Evolutionary conservation across 2,888 invertebrate species (phyloP).

Genomic region (Panzeria rudis): DNA sequence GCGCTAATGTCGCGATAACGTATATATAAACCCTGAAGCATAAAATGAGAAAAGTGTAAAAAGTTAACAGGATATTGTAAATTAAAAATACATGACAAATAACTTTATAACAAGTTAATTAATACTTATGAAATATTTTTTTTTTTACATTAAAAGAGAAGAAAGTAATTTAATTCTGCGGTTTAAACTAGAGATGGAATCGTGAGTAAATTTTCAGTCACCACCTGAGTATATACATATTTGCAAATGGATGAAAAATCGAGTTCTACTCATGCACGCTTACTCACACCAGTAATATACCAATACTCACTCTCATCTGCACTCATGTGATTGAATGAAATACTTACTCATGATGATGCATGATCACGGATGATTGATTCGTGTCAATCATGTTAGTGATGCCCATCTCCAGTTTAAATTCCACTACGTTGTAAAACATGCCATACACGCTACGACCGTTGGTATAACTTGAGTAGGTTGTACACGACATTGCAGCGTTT

Average conservation of each 20-base stretch:
- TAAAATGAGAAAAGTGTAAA: neutral
- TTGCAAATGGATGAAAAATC: too few species aligned
- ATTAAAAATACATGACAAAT: constrained; percentile 16
- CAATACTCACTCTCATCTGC: too few species aligned
- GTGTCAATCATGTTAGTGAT: neutral
- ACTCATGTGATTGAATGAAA: neutral
- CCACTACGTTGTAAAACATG: neutral
- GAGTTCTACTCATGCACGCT: too few species aligned
- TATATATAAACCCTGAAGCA: constrained; percentile 87
- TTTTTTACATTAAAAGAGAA: neutral
- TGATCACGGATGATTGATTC: neutral
- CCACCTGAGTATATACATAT: too few species aligned
- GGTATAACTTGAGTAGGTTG: too few species aligned
- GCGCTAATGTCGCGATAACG: constrained; percentile 87
- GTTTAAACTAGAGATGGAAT: neutral
- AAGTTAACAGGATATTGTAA: neutral
- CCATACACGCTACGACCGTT: too few species aligned
- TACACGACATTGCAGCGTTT: too few species aligned
- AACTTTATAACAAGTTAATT: constrained; percentile 53
- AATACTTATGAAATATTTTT: constrained; percentile 17
- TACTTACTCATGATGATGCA: neutral
- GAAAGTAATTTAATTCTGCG: neutral
- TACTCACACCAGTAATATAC: too few species aligned
- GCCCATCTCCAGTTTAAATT: neutral
- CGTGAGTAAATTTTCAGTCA: neutral